Conservation (phyloP, 2,113 vertebrate species). For the Eolophus roseicapilla region DNA sequence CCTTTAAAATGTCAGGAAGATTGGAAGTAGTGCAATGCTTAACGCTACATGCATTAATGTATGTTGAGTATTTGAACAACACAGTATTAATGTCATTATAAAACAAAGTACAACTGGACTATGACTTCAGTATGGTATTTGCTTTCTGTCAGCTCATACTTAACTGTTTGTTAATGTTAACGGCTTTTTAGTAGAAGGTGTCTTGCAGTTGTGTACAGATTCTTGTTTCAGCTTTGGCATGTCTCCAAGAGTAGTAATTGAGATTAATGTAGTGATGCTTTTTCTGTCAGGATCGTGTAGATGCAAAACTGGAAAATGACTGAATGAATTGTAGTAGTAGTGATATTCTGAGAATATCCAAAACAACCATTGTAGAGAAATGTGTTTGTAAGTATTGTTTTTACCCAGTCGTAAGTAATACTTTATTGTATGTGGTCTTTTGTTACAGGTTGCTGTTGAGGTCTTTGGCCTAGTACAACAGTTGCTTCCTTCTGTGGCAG, state of each 20-base stretch:
- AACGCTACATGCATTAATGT: background rate
- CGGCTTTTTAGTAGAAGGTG: background rate
- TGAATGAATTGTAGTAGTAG: background rate
- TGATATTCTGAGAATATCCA: background rate
- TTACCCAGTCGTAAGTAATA: background rate
- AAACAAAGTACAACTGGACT: background rate
- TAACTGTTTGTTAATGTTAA: background rate
- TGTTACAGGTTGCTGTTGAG: slow-evolving; percentile 91
- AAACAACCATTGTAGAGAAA: background rate
- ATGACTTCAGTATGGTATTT: background rate
- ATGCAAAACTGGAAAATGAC: background rate
- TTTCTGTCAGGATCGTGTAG: background rate
- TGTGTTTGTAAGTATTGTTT: background rate
- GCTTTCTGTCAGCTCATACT: background rate
- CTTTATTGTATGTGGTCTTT: background rate
- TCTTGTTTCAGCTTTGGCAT: background rate
- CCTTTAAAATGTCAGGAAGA: background rate
- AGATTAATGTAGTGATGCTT: background rate
- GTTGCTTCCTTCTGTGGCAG: slow-evolving; percentile 91
- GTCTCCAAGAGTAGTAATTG: background rate
- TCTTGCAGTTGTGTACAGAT: background rate
- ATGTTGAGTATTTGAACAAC: background rate
- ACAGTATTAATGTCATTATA: background rate
- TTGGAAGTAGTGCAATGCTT: fast-evolving
- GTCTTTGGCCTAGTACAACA: slow-evolving; percentile 97